Percentiles rank a stretch among this genome's conserved stretches.
phyloP scores from a whole-genome alignment of 2,888 invertebrate genomes.

The Ischnura elegans region DNA sequence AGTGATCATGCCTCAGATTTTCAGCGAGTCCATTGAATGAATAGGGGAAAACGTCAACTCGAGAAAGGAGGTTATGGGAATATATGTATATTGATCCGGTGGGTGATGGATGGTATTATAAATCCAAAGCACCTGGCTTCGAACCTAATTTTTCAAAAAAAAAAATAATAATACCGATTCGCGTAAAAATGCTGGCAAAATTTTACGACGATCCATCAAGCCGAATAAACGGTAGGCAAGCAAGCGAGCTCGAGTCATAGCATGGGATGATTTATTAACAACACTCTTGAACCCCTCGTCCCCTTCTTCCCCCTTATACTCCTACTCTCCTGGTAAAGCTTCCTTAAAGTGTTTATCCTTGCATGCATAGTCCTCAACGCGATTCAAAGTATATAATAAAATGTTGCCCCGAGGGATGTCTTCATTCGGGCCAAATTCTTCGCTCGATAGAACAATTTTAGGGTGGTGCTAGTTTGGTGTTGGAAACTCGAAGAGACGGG shows the following conservation, averaged over 20 bases:
- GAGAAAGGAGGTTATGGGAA: not conserved
- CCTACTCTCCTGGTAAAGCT: not conserved
- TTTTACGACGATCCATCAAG: conserved; percentile 15
- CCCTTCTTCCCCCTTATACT: not conserved
- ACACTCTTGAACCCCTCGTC: not conserved
- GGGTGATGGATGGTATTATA: conserved; percentile 13
- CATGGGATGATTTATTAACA: not conserved
- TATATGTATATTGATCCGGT: not conserved
- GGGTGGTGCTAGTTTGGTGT: not conserved
- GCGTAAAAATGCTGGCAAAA: not conserved
- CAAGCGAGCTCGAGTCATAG: not conserved
- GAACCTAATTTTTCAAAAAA: not conserved
- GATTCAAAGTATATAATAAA: not conserved
- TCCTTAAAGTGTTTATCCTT: not conserved
- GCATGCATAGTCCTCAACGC: not conserved
- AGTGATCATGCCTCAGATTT: not conserved
- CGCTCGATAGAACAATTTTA: not conserved
- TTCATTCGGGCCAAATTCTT: not conserved
- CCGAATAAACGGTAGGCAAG: conserved; percentile 23
- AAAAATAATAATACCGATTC: not conserved
- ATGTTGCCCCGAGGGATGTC: not conserved
- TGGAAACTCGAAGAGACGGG: not conserved
- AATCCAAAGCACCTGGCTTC: conserved; percentile 9
- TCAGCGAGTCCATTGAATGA: not conserved
- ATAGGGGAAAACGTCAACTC: not conserved